Evolutionary conservation across 2,797 vertebrate species (phyloP), one percentile per base, ranked within the genome.

Genomic region (Cossypha heuglini): DNA sequence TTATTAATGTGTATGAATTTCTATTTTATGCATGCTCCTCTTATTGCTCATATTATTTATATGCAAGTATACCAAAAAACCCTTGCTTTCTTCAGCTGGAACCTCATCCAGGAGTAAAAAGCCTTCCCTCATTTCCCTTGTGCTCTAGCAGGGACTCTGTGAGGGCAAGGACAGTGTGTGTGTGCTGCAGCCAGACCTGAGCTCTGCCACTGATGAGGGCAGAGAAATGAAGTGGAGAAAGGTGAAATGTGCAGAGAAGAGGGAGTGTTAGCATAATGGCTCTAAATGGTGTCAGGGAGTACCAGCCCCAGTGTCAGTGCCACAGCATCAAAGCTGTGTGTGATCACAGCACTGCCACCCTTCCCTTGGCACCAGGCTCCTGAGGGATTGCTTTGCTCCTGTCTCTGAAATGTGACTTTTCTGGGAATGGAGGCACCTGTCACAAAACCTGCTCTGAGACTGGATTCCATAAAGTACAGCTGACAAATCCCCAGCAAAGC

Each of bases 361-460:
- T 24, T 86, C 57, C 79, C 73, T 43, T 0, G 9, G 61, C 21
- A 4, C 68, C 3, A n/a, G 22, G 45, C 26, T 37, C 59, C 67
- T 61, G 5, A 0, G 59, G 74, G 43, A 25, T 25, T 46, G 77
- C 59, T 77, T 42, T 92, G 59, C 51, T 91, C 72, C 63, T 33
- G 49, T 24, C 26, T 52, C 31, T 15, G 14, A 45, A 66, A 78
- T 0, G 7, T 43, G 28, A 17, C 19, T 75, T 31, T 62, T 33
- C 54, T 66, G 49, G 43, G 51, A 24, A 42, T 38, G 46, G 73
- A 88, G 31, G 42, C 88, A 94, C 85, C 76, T 93, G 85, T 12
- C 79, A 58, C 35, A 51, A 85, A 85, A 52, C 55, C 76, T 54
- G n/a, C 45, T 62, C 1, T 2, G 31, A n/a, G 15, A 11, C 37